Percentiles rank a stretch among this genome's conserved stretches.
Conservation (phyloP, 1,140 invertebrate genomes). For the Tetramorium parvispinum region DNA sequence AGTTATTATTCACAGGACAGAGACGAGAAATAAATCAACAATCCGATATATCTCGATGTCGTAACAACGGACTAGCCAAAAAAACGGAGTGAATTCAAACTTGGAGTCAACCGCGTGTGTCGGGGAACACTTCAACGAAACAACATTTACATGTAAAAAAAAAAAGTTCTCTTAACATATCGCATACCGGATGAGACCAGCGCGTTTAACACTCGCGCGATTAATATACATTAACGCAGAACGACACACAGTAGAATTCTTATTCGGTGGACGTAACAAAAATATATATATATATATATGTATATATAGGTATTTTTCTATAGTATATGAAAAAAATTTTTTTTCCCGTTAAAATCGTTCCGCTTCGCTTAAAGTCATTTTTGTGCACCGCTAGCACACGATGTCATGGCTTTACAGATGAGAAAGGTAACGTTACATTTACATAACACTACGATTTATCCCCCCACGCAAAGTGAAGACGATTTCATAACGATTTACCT, state of each 20-base stretch:
- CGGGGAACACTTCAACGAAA: constrained; percentile 45
- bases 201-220: constrained; percentile 17
- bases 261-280: constrained; percentile 39
- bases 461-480: constrained; percentile 29
- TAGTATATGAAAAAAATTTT: constrained; percentile 28
- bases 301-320: constrained; percentile 28
- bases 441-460: constrained; percentile 59
- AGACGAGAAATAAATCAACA: constrained; percentile 61
- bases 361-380: constrained; percentile 42
- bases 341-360: constrained; percentile 28
- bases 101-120: constrained; percentile 29
- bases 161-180: constrained; percentile 32
- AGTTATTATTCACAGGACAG: constrained; percentile 31
- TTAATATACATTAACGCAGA: constrained; percentile 15
- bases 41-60: constrained; percentile 57
- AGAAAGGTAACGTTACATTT: constrained; percentile 62
- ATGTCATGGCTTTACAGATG: constrained; percentile 56
- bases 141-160: constrained; percentile 34
- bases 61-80: constrained; percentile 61
- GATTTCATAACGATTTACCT: constrained; percentile 44
- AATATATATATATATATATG: constrained; percentile 40
- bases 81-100: constrained; percentile 54
- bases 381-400: constrained; percentile 17
- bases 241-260: constrained; percentile 34
- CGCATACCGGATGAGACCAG: neutral